A percentile compares a stretch with the other conserved stretches of the same genome.
phyloP scores from a whole-genome alignment of 2,797 vertebrate genomes.

The Lophotriccus pileatus region DNA sequence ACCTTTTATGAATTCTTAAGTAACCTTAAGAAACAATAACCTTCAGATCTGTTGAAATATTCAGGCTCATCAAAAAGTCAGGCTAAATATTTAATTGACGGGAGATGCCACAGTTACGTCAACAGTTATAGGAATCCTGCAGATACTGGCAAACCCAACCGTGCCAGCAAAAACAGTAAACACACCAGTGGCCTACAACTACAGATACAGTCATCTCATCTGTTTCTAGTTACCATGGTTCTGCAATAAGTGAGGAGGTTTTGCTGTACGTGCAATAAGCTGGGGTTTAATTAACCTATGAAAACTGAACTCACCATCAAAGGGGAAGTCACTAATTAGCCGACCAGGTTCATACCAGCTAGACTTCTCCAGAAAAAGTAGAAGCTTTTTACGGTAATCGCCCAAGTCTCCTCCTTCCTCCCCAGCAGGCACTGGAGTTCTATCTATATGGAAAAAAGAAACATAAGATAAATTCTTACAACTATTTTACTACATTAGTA shows the following conservation, averaged over 20 bases:
- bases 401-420: slow-evolving; percentile 90
- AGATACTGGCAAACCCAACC: background rate
- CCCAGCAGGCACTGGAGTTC: slow-evolving; percentile 85
- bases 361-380: slow-evolving; percentile 90
- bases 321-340: slow-evolving; percentile 97
- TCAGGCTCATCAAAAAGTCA: background rate
- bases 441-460: slow-evolving; percentile 71
- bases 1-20: background rate
- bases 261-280: background rate
- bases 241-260: background rate
- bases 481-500: background rate
- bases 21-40: background rate
- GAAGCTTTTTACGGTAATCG: slow-evolving; percentile 88
- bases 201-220: background rate
- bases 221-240: background rate
- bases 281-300: background rate
- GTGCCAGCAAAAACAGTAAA: background rate
- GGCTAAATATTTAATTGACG: background rate
- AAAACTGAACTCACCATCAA: slow-evolving; percentile 85
- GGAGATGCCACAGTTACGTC: background rate
- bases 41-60: background rate
- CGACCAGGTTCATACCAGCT: slow-evolving; percentile 87
- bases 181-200: background rate
- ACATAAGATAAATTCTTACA: background rate
- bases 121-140: background rate